Evolutionary conservation across 1,140 invertebrate genomes (phyloP).

Genomic region (Bombyx mori): DNA sequence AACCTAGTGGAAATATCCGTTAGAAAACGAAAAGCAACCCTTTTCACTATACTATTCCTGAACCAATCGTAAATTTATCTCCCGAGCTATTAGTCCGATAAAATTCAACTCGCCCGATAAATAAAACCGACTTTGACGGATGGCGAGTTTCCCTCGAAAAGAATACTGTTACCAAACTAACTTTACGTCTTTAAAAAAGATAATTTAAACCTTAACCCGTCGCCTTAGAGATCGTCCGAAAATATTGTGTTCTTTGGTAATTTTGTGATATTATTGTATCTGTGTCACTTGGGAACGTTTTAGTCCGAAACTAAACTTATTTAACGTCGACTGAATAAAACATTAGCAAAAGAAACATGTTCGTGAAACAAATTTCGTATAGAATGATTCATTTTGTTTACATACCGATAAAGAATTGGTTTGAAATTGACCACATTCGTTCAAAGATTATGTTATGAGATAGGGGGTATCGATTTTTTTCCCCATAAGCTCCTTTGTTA

Average conservation of each 20-base stretch:
- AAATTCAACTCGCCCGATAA: constrained; percentile 70
- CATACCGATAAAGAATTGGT: constrained; percentile 22
- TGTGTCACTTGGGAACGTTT: constrained; percentile 66
- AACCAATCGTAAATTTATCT: constrained; percentile 68
- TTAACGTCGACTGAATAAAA: constrained; percentile 64
- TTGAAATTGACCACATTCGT: neutral
- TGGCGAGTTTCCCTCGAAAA: constrained; percentile 60
- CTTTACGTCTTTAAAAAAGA: constrained; percentile 7
- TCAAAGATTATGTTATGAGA: constrained; percentile 1
- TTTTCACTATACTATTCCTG: constrained; percentile 44
- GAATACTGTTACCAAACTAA: constrained; percentile 40
- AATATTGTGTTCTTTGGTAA: too few relatives aligned
- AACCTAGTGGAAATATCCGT: neutral
- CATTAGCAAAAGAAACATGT: constrained; percentile 55
- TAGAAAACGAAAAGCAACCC: constrained; percentile 31
- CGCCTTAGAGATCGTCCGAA: too few relatives aligned
- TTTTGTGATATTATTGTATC: constrained; percentile 53
- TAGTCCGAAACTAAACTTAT: constrained; percentile 64
- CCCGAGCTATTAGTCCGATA: constrained; percentile 66
- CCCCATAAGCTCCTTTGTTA: too few relatives aligned
- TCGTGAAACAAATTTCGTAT: constrained; percentile 17
- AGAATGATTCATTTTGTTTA: constrained; percentile 40
- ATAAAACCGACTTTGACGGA: constrained; percentile 68
- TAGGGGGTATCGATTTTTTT: too few relatives aligned
- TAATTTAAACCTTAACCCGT: neutral